A percentile compares a stretch with the other conserved stretches of the same genome.
These are phyloP conservation scores for Ciconia stormi DNA, from an alignment of 2,113 vertebrate species.

Conservation along the genomic window DNA sequence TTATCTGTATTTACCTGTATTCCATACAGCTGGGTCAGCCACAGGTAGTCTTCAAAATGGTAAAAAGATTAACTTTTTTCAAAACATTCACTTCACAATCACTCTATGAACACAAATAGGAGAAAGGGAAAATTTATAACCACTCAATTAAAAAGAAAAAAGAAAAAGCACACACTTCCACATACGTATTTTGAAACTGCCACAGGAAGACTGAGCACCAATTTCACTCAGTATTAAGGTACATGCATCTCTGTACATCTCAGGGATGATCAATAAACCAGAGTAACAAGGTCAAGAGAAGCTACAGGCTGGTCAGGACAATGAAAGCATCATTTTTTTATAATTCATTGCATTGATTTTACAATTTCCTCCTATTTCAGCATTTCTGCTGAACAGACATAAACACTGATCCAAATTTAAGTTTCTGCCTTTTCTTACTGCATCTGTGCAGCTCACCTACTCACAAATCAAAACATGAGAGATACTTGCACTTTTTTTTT, in stretches of 20 bases:
- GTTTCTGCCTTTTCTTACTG: background rate
- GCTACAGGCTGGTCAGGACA: background rate
- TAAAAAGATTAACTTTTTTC: background rate
- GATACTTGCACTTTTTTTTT: background rate
- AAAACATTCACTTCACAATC: background rate
- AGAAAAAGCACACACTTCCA: background rate
- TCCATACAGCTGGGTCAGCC: background rate
- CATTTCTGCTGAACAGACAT: background rate
- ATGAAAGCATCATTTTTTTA: background rate
- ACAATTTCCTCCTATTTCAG: background rate
- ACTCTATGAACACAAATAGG: background rate
- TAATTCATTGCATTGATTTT: background rate
- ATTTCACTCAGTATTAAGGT: background rate
- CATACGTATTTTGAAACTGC: background rate
- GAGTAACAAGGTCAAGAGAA: background rate
- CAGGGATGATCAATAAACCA: background rate
- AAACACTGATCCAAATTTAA: background rate
- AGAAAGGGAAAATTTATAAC: background rate
- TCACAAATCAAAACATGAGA: background rate
- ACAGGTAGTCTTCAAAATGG: background rate
- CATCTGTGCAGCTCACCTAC: background rate
- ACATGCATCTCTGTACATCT: background rate
- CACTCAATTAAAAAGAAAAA: background rate
- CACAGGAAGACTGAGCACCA: background rate
- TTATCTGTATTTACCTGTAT: background rate